A percentile compares a stretch with the other conserved stretches of the same genome.
Conservation (phyloP, 2,797 vertebrate genomes). For the Balearica regulorum region DNA sequence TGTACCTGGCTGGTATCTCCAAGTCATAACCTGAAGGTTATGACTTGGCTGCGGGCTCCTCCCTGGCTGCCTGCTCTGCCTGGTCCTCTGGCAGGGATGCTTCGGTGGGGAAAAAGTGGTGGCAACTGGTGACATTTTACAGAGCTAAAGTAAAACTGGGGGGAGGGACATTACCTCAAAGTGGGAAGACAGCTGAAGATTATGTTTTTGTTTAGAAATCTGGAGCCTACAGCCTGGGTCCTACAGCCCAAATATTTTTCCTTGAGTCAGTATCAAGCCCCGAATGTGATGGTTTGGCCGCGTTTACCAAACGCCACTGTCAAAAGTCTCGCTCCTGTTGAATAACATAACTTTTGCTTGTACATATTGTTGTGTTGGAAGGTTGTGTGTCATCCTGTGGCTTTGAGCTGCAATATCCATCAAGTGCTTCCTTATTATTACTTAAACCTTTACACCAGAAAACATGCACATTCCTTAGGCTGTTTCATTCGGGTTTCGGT, state of each 20-base stretch:
- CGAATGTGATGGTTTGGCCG: neutral
- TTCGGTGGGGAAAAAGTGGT: neutral
- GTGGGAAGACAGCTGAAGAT: neutral
- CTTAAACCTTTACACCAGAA: neutral
- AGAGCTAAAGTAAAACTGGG: neutral
- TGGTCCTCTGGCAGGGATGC: neutral
- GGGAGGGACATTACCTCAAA: neutral
- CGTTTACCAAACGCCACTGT: rapidly evolving
- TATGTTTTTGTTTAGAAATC: neutral
- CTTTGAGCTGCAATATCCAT: neutral
- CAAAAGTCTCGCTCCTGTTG: neutral
- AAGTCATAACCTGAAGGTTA: neutral
- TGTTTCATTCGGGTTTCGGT: neutral
- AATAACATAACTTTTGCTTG: neutral
- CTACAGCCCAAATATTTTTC: neutral
- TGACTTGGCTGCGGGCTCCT: neutral
- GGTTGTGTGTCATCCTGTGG: neutral
- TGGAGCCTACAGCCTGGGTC: neutral
- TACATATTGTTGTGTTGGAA: neutral
- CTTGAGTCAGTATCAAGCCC: neutral
- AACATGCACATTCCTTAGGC: neutral
- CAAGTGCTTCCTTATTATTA: neutral
- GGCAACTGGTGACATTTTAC: neutral
- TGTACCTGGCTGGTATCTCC: neutral
- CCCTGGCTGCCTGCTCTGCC: neutral